Percentiles rank a stretch among this genome's conserved stretches.
Evolutionary conservation across 2,888 invertebrate species (phyloP).

Genomic region (Acronicta alni): DNA sequence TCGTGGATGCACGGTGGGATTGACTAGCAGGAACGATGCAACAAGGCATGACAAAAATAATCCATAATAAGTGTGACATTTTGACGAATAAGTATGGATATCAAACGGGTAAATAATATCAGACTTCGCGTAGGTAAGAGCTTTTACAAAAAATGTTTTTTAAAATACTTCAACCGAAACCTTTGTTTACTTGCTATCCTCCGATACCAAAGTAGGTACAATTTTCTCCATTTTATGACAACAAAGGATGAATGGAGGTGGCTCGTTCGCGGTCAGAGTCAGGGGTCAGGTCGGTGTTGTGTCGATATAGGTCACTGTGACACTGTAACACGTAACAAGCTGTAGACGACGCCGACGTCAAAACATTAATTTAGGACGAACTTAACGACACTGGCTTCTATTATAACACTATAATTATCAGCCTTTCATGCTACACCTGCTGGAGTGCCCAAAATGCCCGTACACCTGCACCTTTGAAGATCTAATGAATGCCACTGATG

Average conservation of each 20-base stretch:
- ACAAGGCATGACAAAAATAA: neutral
- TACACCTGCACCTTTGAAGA: too few species aligned
- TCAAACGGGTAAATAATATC: too few species aligned
- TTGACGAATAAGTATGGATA: too few species aligned
- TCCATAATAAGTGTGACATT: too few species aligned
- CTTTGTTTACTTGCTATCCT: constrained; percentile 16
- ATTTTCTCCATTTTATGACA: constrained; percentile 26
- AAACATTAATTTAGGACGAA: constrained; percentile 55
- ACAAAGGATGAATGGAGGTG: constrained; percentile 35
- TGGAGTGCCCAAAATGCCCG: too few species aligned
- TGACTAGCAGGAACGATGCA: constrained; percentile 9
- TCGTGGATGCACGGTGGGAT: constrained; percentile 55
- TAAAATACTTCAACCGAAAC: neutral
- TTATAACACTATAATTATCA: constrained; percentile 59
- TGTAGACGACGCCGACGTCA: constrained; percentile 34
- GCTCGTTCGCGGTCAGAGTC: constrained; percentile 34
- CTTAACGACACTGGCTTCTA: constrained; percentile 56
- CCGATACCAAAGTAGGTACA: constrained; percentile 15
- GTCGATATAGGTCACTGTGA: constrained; percentile 59
- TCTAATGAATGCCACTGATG: too few species aligned
- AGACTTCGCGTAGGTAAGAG: too few species aligned
- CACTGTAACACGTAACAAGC: constrained; percentile 28
- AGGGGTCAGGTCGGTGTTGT: constrained; percentile 30
- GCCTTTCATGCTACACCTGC: too few species aligned
- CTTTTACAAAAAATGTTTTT: too few species aligned